A percentile compares a stretch with the other conserved stretches of the same genome.
Evolutionary conservation across 2,888 invertebrate genomes (phyloP).

Genomic region (Elegia similella): DNA sequence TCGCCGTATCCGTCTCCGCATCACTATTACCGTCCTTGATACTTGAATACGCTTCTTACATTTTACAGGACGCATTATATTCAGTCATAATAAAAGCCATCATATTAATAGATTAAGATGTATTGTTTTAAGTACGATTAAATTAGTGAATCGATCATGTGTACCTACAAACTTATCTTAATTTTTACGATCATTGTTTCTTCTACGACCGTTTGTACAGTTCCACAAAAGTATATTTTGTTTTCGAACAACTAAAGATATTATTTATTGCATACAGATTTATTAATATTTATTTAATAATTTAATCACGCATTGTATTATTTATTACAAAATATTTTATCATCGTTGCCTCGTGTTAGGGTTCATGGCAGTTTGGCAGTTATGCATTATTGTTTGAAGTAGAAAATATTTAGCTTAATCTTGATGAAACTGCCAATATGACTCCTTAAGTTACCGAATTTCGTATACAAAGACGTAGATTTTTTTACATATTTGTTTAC

Average conservation of each 20-base stretch:
- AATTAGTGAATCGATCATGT: slow-evolving; percentile 64
- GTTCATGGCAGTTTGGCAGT: slow-evolving; percentile 69
- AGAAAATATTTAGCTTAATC: slow-evolving; percentile 54
- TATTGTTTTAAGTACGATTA: slow-evolving; percentile 67
- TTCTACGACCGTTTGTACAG: slow-evolving; percentile 69
- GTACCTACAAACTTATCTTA: slow-evolving; percentile 68
- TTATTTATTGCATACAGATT: slow-evolving; percentile 63
- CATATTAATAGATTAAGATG: slow-evolving; percentile 69
- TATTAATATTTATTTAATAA: slow-evolving; percentile 62
- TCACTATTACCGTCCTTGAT: slow-evolving; percentile 74
- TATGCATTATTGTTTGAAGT: slow-evolving; percentile 49
- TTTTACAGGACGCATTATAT: slow-evolving; percentile 50
- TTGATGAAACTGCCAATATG: slow-evolving; percentile 65
- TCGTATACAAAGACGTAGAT: slow-evolving; percentile 66
- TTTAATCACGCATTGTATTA: slow-evolving; percentile 52
- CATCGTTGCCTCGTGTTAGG: slow-evolving; percentile 59
- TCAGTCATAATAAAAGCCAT: slow-evolving; percentile 76
- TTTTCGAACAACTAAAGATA: slow-evolving; percentile 65
- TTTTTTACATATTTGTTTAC: slow-evolving; percentile 52
- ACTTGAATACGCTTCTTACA: slow-evolving; percentile 43
- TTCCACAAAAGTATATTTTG: slow-evolving; percentile 66
- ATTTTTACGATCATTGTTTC: slow-evolving; percentile 52
- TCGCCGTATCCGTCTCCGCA: slow-evolving; percentile 71
- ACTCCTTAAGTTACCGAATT: slow-evolving; percentile 73
- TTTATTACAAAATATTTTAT: slow-evolving; percentile 62